Conservation (phyloP, 2,888 invertebrate species). For the Camponotus fellah region DNA sequence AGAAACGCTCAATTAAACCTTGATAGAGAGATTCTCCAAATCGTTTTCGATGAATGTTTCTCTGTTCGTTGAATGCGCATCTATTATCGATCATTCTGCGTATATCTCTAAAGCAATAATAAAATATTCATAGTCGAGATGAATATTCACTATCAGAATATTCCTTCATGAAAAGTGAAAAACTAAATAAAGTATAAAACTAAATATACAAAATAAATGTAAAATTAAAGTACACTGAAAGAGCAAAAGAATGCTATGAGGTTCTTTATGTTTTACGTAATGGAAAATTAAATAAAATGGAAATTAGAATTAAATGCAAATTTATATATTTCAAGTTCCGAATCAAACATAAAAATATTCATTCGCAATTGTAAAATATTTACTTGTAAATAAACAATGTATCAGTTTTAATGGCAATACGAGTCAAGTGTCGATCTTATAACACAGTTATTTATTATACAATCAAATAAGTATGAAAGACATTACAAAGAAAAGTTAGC, state of each 20-base stretch:
- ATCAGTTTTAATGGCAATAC: too few relatives aligned
- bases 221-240: background rate
- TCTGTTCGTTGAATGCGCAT: background rate
- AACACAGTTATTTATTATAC: too few relatives aligned
- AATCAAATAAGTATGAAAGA: too few relatives aligned
- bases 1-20: background rate
- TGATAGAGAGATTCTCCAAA: background rate
- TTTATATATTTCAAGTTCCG: background rate
- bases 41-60: background rate
- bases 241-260: background rate
- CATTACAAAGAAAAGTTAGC: too few relatives aligned
- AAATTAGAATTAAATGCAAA: background rate
- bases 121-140: conserved; percentile 33
- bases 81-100: background rate
- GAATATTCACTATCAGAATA: conserved; percentile 22
- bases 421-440: too few relatives aligned
- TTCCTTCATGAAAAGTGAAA: background rate
- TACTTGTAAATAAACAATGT: conserved; percentile 6
- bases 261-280: background rate
- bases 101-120: background rate
- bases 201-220: background rate
- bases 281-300: background rate
- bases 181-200: too few relatives aligned
- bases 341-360: background rate
- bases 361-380: conserved; percentile 15